These are phyloP conservation scores for Thunnus maccoyii DNA, from an alignment of 2,113 vertebrate genomes.

Conservation along the genomic window DNA sequence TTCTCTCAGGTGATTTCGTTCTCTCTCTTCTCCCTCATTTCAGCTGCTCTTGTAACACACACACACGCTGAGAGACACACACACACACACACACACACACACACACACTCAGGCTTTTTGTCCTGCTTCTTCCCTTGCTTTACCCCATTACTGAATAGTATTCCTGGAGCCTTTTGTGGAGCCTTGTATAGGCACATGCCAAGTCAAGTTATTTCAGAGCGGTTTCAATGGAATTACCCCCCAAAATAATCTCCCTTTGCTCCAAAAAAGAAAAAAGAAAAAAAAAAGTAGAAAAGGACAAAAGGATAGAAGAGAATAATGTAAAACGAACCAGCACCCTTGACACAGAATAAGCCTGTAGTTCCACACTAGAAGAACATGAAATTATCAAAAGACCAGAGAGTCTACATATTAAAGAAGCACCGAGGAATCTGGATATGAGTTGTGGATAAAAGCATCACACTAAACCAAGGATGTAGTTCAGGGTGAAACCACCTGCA, in stretches of 20 bases:
- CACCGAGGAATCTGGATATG: conserved; percentile 40
- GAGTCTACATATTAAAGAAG: conserved; percentile 48
- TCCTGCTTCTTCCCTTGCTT: conserved; percentile 68
- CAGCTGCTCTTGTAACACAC: conserved; percentile 48
- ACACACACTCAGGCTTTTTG: conserved; percentile 55
- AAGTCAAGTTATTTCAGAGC: conserved; percentile 81
- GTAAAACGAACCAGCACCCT: conserved; percentile 67
- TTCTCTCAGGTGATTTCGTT: conserved; percentile 73
- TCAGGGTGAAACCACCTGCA: conserved; percentile 28
- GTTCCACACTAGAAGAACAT: conserved; percentile 58
- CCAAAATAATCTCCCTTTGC: conserved; percentile 76
- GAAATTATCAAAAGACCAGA: conserved; percentile 68
- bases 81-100: conserved; percentile 21
- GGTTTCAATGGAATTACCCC: conserved; percentile 79
- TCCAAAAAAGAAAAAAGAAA: neutral
- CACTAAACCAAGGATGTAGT: neutral
- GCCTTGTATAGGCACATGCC: conserved; percentile 81
- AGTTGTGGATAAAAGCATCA: conserved; percentile 42
- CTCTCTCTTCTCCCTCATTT: conserved; percentile 66
- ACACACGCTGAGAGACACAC: conserved; percentile 33
- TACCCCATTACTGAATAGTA: conserved; percentile 75
- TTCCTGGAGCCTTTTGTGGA: conserved; percentile 79
- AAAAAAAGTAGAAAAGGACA: conserved; percentile 47
- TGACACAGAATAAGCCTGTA: conserved; percentile 65
- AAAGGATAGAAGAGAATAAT: conserved; percentile 69